Evolutionary conservation across 2,797 vertebrate species (phyloP), one percentile per base, ranked within the genome.

Genomic region (Sternotherus odoratus): DNA sequence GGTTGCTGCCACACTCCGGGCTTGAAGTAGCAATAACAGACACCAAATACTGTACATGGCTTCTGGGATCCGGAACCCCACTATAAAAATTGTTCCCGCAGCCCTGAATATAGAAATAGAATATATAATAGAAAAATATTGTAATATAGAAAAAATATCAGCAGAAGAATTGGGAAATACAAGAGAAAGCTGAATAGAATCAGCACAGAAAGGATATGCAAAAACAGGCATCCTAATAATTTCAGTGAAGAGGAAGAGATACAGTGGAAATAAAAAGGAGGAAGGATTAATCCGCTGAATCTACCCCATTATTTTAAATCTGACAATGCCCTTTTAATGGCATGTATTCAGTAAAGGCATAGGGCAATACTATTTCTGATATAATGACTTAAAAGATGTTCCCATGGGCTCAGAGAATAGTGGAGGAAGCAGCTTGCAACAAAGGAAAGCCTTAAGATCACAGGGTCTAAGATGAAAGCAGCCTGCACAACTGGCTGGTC

Each of bases 151-250:
- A 69, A 63, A 36, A 36, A 66, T 84, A 91, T 80, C 79, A 88
- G 77, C 79, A 93, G 88, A 86, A 66, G 43, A 92, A 89, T 69
- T 4, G 19, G 82, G 33, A 92, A 81, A 66, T 75, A 89, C n/a
- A 54, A 78, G 43, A 69, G 81, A 89, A 95, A 93, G 51, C 74
- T 88, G 82, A 94, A 91, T 74, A 23, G 74, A 90, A 69, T 46
- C 92, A 88, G 77, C 81, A 75, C 83, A 75, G 0, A 0, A 50
- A 81, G 16, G 19, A 23, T 33, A 63, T 23, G 74, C 11, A 85
- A 91, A 93, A 13, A 46, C 12, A 72, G 28, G 28, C 15, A 39
- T 77, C 86, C 69, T 69, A 89, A 51, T 56, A 85, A 63, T 21
- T 66, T 60, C 72, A 0, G 79, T 56, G 86, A 93, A 53, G 79